A percentile compares a stretch with the other conserved stretches of the same genome.
Evolutionary conservation across 2,888 invertebrate genomes (phyloP).

Genomic region (Amphipoea lucens): DNA sequence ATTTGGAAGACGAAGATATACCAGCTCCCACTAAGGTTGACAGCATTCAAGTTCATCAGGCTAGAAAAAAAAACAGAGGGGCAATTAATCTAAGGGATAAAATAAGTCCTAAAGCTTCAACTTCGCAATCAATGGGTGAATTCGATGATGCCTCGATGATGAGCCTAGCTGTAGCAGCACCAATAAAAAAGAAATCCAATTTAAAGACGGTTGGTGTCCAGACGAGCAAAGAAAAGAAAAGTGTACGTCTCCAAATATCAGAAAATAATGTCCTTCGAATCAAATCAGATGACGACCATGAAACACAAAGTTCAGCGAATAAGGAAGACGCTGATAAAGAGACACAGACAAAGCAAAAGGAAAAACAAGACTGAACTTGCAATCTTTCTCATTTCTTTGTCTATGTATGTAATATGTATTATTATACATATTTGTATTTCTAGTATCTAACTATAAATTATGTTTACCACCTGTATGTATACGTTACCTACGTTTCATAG

Average conservation of each 20-base stretch:
- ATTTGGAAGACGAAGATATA: neutral
- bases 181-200: conserved; percentile 70
- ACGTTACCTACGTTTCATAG: neutral
- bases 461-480: neutral
- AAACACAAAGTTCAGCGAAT: neutral
- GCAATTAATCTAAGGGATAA: neutral
- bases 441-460: neutral
- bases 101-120: conserved; percentile 17
- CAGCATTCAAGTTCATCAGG: conserved; percentile 25
- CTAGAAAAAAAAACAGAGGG: neutral
- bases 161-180: conserved; percentile 37
- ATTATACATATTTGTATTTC: neutral
- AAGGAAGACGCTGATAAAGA: conserved; percentile 50
- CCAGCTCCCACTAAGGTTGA: conserved; percentile 5
- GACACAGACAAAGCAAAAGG: conserved; percentile 71
- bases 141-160: neutral
- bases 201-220: conserved; percentile 73
- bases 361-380: conserved; percentile 75
- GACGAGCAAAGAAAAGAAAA: conserved; percentile 63
- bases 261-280: conserved; percentile 29
- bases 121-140: conserved; percentile 13
- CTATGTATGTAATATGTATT: neutral
- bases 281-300: conserved; percentile 17
- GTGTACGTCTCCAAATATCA: conserved; percentile 70
- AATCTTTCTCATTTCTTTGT: neutral